phyloP scores from a whole-genome alignment of 2,888 invertebrate species.

The Lymantria monacha region DNA sequence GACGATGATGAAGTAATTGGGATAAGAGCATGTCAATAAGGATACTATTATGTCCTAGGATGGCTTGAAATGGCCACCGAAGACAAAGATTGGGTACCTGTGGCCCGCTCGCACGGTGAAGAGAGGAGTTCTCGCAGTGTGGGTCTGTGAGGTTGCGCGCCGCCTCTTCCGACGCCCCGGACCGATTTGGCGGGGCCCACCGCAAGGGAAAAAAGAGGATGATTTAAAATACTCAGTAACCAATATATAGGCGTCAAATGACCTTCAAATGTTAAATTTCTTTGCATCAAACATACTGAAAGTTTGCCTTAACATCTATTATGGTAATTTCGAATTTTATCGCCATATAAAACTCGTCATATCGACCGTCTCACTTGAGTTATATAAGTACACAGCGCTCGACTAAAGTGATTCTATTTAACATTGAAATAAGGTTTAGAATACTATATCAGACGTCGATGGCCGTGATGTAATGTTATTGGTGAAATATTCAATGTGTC shows the following conservation, averaged over 20 bases:
- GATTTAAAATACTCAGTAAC: too few relatives aligned
- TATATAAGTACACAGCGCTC: slow-evolving; percentile 14
- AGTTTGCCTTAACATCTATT: neutral
- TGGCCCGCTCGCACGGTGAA: too few relatives aligned
- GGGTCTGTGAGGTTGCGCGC: too few relatives aligned
- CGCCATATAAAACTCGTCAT: slow-evolving; percentile 22
- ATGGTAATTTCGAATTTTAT: slow-evolving; percentile 23
- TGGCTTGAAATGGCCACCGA: too few relatives aligned
- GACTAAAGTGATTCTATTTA: neutral
- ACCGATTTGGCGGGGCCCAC: too few relatives aligned
- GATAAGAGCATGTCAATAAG: too few relatives aligned
- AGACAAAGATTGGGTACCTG: too few relatives aligned
- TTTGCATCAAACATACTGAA: neutral
- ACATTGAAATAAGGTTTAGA: neutral
- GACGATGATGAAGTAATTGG: too few relatives aligned
- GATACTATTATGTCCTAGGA: too few relatives aligned
- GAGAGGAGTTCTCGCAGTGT: too few relatives aligned
- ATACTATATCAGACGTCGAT: neutral
- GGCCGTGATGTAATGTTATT: neutral
- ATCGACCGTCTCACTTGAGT: slow-evolving; percentile 9
- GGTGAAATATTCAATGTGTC: neutral
- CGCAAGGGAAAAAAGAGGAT: too few relatives aligned
- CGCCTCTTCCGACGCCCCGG: too few relatives aligned
- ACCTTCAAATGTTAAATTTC: neutral
- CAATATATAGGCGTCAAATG: neutral